Evolutionary conservation across 1,140 invertebrate genomes (phyloP).

Genomic region (Drosophila pandora): DNA sequence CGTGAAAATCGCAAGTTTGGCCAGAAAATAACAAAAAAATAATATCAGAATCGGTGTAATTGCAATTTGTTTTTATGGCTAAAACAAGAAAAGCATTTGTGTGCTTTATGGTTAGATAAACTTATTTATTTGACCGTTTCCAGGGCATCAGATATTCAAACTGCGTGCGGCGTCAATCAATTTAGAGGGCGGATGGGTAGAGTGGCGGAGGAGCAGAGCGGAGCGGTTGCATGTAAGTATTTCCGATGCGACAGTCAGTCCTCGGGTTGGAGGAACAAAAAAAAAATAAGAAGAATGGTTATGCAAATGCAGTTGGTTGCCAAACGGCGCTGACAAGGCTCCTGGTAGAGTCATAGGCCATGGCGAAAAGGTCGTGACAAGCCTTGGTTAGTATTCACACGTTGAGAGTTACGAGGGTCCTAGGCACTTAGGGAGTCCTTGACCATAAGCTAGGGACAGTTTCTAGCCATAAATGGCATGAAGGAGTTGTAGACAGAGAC

Average conservation of each 20-base stretch:
- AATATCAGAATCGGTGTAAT: conserved; percentile 19
- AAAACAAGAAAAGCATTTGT: conserved; percentile 28
- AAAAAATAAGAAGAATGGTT: background rate
- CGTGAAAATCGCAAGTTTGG: conserved; percentile 48
- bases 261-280: conserved; percentile 17
- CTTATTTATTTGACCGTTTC: conserved; percentile 72
- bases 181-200: conserved; percentile 8
- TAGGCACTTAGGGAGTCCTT: background rate
- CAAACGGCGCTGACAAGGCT: conserved; percentile 13
- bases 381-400: conserved; percentile 42
- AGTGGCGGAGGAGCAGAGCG: background rate
- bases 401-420: conserved; percentile 8
- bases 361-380: conserved; percentile 49
- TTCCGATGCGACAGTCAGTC: conserved; percentile 70
- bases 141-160: conserved; percentile 69
- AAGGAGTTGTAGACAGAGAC: too few relatives aligned
- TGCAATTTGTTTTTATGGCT: conserved; percentile 46
- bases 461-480: too few relatives aligned
- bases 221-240: conserved; percentile 33
- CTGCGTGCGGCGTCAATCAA: conserved; percentile 78
- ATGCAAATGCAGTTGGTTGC: conserved; percentile 54
- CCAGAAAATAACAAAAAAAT: conserved; percentile 19
- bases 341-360: conserved; percentile 26
- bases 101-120: conserved; percentile 73
- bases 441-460: background rate